Evolutionary conservation across 2,113 vertebrate species (phyloP).

Genomic region (Carassius auratus): DNA sequence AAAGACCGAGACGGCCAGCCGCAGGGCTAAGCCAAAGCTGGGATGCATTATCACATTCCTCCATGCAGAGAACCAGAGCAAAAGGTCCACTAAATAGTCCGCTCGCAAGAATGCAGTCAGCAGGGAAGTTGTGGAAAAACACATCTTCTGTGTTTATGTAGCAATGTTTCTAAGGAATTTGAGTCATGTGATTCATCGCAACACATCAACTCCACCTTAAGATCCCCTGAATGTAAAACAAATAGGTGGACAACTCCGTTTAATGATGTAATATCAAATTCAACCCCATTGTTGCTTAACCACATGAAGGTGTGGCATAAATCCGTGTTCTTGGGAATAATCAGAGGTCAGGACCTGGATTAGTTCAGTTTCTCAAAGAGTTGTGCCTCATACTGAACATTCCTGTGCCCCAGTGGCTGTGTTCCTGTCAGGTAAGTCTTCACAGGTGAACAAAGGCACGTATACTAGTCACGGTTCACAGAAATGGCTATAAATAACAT

Average conservation of each 20-base stretch:
- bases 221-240: not conserved
- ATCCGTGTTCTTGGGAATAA: not conserved
- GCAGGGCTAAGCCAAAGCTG: conserved; percentile 44
- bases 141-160: conserved; percentile 38
- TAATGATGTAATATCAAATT: conserved; percentile 29
- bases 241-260: not conserved
- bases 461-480: not conserved
- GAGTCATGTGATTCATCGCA: not conserved
- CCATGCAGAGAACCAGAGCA: conserved; percentile 39
- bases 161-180: conserved; percentile 7
- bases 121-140: conserved; percentile 28
- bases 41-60: conserved; percentile 49
- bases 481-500: conserved; percentile 9
- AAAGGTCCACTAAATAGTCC: conserved; percentile 36
- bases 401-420: not conserved
- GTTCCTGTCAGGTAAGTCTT: conserved; percentile 10
- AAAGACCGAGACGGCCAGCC: conserved; percentile 33
- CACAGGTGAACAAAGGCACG: conserved; percentile 7
- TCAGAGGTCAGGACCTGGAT: conserved; percentile 18
- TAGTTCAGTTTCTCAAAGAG: conserved; percentile 15
- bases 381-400: not conserved
- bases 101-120: conserved; percentile 35
- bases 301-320: not conserved
- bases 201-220: not conserved
- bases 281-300: not conserved